Conservation (phyloP, 2,113 vertebrate species). For the Kryptolebias marmoratus region DNA sequence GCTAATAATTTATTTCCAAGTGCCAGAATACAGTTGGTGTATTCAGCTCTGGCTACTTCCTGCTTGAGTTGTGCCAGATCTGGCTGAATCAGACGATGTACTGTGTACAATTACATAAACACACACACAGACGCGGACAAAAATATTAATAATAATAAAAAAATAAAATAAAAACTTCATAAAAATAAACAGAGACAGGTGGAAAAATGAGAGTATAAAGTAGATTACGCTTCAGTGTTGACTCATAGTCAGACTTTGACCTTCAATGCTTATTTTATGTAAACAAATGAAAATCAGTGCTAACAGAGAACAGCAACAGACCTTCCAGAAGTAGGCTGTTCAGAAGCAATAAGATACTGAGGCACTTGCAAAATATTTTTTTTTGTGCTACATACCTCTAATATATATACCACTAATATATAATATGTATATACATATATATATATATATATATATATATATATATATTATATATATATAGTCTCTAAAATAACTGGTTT, state of each 20-base stretch:
- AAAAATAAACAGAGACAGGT: conserved; percentile 8
- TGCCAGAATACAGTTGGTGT: conserved; percentile 71
- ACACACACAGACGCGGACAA: conserved; percentile 15
- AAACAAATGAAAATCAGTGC: conserved; percentile 23
- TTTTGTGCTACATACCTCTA: too few relatives aligned
- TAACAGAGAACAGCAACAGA: conserved; percentile 11
- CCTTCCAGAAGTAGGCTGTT: neutral
- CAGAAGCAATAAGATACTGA: neutral
- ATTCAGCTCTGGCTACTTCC: conserved; percentile 54
- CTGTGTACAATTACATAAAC: conserved; percentile 44
- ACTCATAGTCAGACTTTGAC: conserved; percentile 40
- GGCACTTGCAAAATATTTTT: too few relatives aligned
- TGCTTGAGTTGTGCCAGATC: conserved; percentile 46
- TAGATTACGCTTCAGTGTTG: neutral
- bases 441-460: too few relatives aligned
- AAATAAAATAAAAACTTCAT: conserved; percentile 2
- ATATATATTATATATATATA: too few relatives aligned
- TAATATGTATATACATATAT: too few relatives aligned
- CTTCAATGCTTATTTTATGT: conserved; percentile 23
- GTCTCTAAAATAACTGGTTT: conserved; percentile 32
- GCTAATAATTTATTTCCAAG: conserved; percentile 59
- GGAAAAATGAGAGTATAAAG: conserved; percentile 14
- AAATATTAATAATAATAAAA: conserved; percentile 6
- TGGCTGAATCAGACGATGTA: conserved; percentile 42
- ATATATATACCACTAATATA: too few relatives aligned